Conservation (phyloP, 2,888 invertebrate species). For the Aspidiotus destructor region DNA sequence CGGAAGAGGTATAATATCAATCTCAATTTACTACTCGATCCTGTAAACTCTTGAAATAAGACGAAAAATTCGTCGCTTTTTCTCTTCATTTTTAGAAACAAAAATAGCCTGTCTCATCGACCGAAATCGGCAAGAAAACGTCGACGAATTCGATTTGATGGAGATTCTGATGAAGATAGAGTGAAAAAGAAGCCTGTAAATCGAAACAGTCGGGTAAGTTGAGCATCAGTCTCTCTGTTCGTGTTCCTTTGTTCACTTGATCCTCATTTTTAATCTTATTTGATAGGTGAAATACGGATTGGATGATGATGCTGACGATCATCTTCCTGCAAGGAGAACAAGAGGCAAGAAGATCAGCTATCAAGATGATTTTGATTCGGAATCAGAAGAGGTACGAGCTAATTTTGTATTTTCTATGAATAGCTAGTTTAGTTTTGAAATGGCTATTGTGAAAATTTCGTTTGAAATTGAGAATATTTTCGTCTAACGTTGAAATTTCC, state of each 20-base stretch:
- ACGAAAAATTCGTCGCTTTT: not conserved
- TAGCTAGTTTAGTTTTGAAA: too few relatives aligned
- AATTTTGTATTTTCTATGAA: too few relatives aligned
- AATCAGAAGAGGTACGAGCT: slow-evolving; percentile 57
- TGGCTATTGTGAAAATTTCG: too few relatives aligned
- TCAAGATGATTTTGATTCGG: slow-evolving; percentile 60
- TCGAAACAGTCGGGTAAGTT: slow-evolving; percentile 14
- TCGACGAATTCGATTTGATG: slow-evolving; percentile 36
- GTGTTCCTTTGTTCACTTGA: not conserved
- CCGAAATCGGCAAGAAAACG: slow-evolving; percentile 23
- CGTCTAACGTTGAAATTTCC: too few relatives aligned
- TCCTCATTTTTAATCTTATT: not conserved
- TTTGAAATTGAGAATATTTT: too few relatives aligned
- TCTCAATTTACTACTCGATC: not conserved
- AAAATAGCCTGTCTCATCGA: slow-evolving; percentile 8
- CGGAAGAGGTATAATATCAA: slow-evolving; percentile 43
- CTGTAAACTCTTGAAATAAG: not conserved
- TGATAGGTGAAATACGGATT: slow-evolving; percentile 40
- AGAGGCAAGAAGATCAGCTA: slow-evolving; percentile 66
- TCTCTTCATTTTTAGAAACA: slow-evolving; percentile 3
- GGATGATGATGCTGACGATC: slow-evolving; percentile 44
- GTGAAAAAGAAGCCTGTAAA: slow-evolving; percentile 25
- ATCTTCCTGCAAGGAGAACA: slow-evolving; percentile 56
- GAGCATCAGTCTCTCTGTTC: not conserved
- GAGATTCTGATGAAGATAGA: slow-evolving; percentile 37